Percentiles rank a stretch among this genome's conserved stretches.
Conservation (phyloP, 37 sponge, comb jelly and placozoan genomes). For the Theonella swinhoei region DNA sequence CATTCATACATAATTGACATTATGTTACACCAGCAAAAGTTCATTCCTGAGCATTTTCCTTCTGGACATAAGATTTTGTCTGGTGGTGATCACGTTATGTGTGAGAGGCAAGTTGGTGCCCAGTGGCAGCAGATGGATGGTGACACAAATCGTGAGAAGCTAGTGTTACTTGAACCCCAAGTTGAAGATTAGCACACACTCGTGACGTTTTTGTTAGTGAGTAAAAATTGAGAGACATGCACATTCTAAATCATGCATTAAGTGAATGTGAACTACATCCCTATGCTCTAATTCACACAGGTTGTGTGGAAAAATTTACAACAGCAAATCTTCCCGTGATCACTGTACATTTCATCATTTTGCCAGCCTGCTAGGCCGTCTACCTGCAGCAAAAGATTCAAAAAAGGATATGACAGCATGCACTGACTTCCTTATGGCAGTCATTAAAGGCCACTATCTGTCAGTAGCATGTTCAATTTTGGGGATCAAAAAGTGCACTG, state of each 20-base stretch:
- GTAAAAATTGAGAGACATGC: neutral
- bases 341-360: constrained; percentile 39
- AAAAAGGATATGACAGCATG: constrained; percentile 41
- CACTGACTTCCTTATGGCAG: constrained; percentile 2
- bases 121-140: constrained; percentile 23
- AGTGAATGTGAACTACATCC: no score
- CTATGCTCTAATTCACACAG: no score
- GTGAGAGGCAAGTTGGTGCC: constrained; percentile 9
- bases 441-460: constrained; percentile 24
- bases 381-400: constrained; percentile 24
- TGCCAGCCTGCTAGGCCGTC: constrained; percentile 3
- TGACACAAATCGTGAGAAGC: neutral
- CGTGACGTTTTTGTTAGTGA: neutral
- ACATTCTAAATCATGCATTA: no score
- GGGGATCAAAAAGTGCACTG: neutral
- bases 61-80: neutral
- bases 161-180: constrained; percentile 4
- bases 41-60: constrained; percentile 1
- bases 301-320: constrained; percentile 33
- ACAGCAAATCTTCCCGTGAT: constrained; percentile 5
- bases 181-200: constrained; percentile 28
- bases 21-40: constrained; percentile 7
- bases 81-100: constrained; percentile 9
- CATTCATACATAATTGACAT: constrained; percentile 20
- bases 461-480: constrained; percentile 30